These are phyloP conservation scores for Scolanthus callimorphus DNA, from an alignment of 92 coral and sea anemone species.

Conservation along the genomic window DNA sequence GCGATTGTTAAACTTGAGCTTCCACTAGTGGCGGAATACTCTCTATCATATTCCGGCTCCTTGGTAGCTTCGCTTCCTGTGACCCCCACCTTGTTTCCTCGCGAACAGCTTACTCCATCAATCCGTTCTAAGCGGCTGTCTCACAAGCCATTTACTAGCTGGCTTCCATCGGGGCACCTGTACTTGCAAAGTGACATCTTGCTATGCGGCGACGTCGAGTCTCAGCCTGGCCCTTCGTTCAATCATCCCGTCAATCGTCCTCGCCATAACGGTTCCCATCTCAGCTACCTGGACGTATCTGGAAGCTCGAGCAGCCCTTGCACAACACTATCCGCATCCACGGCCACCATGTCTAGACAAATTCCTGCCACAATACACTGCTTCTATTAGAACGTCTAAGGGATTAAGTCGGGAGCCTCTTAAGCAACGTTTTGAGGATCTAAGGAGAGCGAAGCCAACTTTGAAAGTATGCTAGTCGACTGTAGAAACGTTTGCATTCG, in stretches of 20 bases:
- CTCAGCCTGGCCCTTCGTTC: slow-evolving; percentile 7
- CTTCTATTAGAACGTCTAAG: slow-evolving; percentile 23
- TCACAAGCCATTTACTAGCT: neutral
- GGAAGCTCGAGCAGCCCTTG: neutral
- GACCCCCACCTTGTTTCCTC: neutral
- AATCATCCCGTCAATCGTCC: neutral
- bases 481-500: too few species aligned
- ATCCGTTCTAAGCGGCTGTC: slow-evolving; percentile 1
- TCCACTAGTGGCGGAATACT: neutral
- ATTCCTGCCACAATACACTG: slow-evolving; percentile 10
- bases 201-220: slow-evolving; percentile 6
- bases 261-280: neutral
- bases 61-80: neutral
- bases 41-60: neutral
- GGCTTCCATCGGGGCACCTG: slow-evolving; percentile 16
- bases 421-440: too few species aligned
- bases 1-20: neutral
- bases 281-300: neutral
- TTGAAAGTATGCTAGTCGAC: too few species aligned
- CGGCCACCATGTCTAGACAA: neutral
- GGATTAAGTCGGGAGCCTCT: slow-evolving; percentile 26
- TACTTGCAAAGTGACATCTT: neutral
- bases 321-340: neutral
- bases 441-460: too few species aligned
- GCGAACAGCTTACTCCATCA: neutral